Conservation (phyloP, 2,888 invertebrate species). For the Phrixothrix hirtus region DNA sequence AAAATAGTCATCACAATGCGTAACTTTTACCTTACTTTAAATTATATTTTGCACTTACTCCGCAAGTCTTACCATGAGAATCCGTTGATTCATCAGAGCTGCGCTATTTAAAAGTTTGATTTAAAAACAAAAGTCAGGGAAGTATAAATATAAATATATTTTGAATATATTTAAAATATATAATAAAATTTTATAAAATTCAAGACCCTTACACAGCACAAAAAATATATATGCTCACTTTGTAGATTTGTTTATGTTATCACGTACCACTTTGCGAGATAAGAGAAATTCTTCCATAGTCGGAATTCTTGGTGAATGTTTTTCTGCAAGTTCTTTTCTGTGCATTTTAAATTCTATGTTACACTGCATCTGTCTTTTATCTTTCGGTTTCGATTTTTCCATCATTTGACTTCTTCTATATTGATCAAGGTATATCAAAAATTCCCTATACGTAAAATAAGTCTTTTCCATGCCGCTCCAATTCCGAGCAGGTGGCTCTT, state of each 20-base stretch:
- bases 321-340: constrained; percentile 53
- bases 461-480: constrained; percentile 72
- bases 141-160: not conserved
- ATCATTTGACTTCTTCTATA: constrained; percentile 60
- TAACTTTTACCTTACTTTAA: constrained; percentile 39
- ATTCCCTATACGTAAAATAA: constrained; percentile 72
- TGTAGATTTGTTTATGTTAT: constrained; percentile 27
- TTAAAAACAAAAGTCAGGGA: too few relatives aligned
- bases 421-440: constrained; percentile 67
- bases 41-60: constrained; percentile 45
- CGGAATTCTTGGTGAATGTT: constrained; percentile 54
- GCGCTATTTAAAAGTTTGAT: too few relatives aligned
- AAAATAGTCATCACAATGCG: constrained; percentile 39
- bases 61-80: constrained; percentile 41
- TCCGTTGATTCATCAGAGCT: too few relatives aligned
- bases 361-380: constrained; percentile 37
- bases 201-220: too few relatives aligned
- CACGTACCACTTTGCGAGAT: constrained; percentile 52
- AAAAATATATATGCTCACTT: too few relatives aligned
- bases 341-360: constrained; percentile 55
- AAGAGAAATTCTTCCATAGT: constrained; percentile 62
- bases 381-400: constrained; percentile 53
- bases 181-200: constrained; percentile 1
- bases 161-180: too few relatives aligned
- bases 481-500: constrained; percentile 73